phyloP scores from a whole-genome alignment of 1,140 invertebrate genomes.

The Melitaea cinxia region DNA sequence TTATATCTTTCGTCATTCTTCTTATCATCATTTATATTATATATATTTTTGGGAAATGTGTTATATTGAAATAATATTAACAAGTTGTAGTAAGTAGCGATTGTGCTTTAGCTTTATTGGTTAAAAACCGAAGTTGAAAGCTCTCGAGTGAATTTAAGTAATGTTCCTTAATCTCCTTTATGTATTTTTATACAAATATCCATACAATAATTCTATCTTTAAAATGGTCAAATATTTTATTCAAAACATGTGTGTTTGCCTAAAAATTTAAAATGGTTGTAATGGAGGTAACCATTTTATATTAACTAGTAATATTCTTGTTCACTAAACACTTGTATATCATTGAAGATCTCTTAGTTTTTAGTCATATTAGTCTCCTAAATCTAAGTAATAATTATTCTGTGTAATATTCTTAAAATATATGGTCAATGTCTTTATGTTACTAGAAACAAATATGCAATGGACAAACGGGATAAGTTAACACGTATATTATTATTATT shows the following conservation, averaged over 20 bases:
- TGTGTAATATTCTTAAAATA: constrained; percentile 4
- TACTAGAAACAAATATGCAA: background rate
- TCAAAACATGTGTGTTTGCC: background rate
- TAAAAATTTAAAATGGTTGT: background rate
- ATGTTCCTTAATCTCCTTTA: background rate
- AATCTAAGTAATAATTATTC: constrained; percentile 9
- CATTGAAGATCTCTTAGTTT: constrained; percentile 19
- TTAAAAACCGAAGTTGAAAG: background rate
- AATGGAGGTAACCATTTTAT: background rate
- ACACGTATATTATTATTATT: constrained; percentile 35
- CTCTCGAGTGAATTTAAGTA: background rate
- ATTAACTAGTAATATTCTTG: background rate
- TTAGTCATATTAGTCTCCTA: background rate
- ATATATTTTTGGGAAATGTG: too few species aligned
- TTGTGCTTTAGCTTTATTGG: background rate
- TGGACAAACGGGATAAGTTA: constrained; percentile 1
- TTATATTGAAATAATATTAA: background rate
- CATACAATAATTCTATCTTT: background rate
- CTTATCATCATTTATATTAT: too few species aligned
- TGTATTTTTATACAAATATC: background rate
- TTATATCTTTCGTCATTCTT: too few species aligned
- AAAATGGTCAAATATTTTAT: background rate
- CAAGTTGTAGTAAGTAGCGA: background rate
- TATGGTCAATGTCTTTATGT: background rate
- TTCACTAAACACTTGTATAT: constrained; percentile 7